Conservation (phyloP, 2,888 invertebrate species). For the Xestobium rufovillosum region DNA sequence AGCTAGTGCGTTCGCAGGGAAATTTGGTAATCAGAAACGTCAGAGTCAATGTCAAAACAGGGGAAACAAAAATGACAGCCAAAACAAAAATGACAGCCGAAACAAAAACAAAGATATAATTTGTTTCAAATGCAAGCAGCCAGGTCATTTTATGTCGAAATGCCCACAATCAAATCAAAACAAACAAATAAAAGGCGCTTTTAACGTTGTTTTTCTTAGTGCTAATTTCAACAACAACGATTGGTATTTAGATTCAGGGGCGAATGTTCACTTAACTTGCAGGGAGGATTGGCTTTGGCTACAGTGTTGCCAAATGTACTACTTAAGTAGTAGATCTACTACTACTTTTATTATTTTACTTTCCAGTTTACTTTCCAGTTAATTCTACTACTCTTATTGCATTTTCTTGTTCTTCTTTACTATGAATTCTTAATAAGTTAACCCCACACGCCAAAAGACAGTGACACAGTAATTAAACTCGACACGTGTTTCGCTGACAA, state of each 20-base stretch:
- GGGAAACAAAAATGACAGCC: not conserved
- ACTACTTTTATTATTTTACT: too few relatives aligned
- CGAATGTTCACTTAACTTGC: conserved; percentile 10
- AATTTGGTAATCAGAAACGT: conserved; percentile 5
- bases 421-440: too few relatives aligned
- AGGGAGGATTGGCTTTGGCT: conserved; percentile 10
- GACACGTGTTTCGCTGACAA: too few relatives aligned
- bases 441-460: too few relatives aligned
- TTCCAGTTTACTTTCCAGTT: too few relatives aligned
- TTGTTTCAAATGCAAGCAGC: too few relatives aligned
- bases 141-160: conserved; percentile 4
- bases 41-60: not conserved
- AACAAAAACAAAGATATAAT: not conserved
- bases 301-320: too few relatives aligned
- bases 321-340: too few relatives aligned
- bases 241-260: conserved; percentile 8
- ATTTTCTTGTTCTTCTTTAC: too few relatives aligned
- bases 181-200: conserved; percentile 3
- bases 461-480: too few relatives aligned
- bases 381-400: too few relatives aligned
- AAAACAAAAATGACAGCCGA: conserved; percentile 3
- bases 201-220: conserved; percentile 3
- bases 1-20: not conserved
- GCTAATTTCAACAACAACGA: conserved; percentile 5
- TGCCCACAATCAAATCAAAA: not conserved